A percentile compares a stretch with the other conserved stretches of the same genome.
phyloP scores from a whole-genome alignment of 2,797 vertebrate genomes.

The Scolopax rusticola region DNA sequence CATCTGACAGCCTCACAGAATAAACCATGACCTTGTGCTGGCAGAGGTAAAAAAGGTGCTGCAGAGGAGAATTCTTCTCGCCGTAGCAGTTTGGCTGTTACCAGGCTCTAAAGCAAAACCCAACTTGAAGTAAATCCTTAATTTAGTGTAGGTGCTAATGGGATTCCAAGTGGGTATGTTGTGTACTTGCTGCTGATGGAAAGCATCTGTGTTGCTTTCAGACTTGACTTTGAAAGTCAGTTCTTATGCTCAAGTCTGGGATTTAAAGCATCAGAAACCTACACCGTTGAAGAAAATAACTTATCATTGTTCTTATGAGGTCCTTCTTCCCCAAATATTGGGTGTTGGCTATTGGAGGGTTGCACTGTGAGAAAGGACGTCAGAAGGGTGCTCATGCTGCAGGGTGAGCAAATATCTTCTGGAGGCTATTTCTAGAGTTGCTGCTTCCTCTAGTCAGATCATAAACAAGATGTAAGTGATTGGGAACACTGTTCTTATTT shows the following conservation, averaged over 20 bases:
- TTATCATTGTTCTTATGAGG: not conserved
- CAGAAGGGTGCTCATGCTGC: not conserved
- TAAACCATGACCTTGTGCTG: constrained; percentile 2
- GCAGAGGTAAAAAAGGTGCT: constrained; percentile 34
- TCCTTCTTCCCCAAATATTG: not conserved
- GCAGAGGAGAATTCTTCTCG: not conserved
- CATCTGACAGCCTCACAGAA: not conserved
- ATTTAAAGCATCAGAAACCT: constrained; percentile 11
- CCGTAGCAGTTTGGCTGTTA: constrained; percentile 37
- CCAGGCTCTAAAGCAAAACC: constrained; percentile 50
- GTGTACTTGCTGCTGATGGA: constrained; percentile 66
- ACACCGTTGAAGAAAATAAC: not conserved
- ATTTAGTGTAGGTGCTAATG: constrained; percentile 70
- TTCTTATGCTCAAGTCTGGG: constrained; percentile 35
- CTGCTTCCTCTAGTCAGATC: not conserved
- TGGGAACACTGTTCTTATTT: not conserved
- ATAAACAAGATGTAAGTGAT: not conserved
- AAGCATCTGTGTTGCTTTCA: constrained; percentile 70
- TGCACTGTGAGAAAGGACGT: not conserved
- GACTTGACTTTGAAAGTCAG: constrained; percentile 38
- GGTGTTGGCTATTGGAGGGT: not conserved
- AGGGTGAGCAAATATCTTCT: not conserved
- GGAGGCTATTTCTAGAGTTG: not conserved
- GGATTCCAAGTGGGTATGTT: constrained; percentile 69
- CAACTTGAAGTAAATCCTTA: constrained; percentile 48